phyloP scores from a whole-genome alignment of 2,888 invertebrate genomes.

The Perizoma affinitatum region DNA sequence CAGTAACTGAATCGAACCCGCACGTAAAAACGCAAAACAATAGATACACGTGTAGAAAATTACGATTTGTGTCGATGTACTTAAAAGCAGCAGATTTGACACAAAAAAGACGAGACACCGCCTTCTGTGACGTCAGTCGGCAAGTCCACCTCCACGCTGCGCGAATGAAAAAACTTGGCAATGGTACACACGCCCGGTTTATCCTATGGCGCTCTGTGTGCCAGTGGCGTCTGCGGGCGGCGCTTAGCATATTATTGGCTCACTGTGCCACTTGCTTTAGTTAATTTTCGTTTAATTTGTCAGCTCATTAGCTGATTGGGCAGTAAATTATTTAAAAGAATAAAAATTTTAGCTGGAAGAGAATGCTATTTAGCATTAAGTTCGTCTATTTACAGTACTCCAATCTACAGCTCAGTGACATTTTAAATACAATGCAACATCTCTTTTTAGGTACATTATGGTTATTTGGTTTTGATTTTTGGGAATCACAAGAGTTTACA shows the following conservation, averaged over 20 bases:
- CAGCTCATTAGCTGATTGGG: conserved; percentile 17
- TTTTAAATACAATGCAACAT: no score
- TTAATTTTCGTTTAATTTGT: conserved; percentile 14
- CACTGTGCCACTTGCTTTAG: conserved; percentile 3
- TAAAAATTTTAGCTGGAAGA: no score
- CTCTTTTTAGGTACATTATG: no score
- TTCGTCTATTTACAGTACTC: no score
- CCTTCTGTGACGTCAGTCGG: conserved; percentile 51
- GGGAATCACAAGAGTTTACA: no score
- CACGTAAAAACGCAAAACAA: background rate
- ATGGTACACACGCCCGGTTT: conserved; percentile 53
- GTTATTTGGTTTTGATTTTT: no score
- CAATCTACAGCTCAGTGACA: no score
- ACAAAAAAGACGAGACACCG: conserved; percentile 29
- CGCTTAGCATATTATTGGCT: conserved; percentile 42
- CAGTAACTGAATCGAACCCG: background rate
- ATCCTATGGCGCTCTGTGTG: conserved; percentile 63
- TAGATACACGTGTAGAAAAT: conserved; percentile 19
- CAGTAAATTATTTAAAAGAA: no score
- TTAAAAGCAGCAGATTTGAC: conserved; percentile 20
- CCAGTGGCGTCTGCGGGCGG: conserved; percentile 53
- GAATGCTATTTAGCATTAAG: no score
- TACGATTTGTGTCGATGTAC: conserved; percentile 28
- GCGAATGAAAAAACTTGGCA: conserved; percentile 74
- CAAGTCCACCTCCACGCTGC: conserved; percentile 57